Evolutionary conservation across 2,888 invertebrate species (phyloP).

Genomic region (Stenchaetothrips biformis): DNA sequence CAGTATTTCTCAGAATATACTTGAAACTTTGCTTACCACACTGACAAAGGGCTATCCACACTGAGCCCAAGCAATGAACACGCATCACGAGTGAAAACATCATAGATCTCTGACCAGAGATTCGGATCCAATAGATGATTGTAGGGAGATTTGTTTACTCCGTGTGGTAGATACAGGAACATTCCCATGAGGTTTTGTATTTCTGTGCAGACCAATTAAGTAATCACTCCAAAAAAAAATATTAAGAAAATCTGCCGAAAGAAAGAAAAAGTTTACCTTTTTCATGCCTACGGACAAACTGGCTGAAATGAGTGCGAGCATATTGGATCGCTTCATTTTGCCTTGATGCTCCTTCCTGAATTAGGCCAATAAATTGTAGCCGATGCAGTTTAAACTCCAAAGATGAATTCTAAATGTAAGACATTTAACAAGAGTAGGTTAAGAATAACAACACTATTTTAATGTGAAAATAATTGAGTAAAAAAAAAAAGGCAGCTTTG

Average conservation of each 20-base stretch:
- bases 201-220: constrained; percentile 50
- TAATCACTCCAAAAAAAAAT: constrained; percentile 26
- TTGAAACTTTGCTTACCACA: constrained; percentile 56
- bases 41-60: constrained; percentile 83
- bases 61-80: constrained; percentile 86
- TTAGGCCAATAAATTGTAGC: constrained; percentile 69
- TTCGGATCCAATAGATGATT: constrained; percentile 66
- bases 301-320: constrained; percentile 77
- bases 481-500: constrained; percentile 29
- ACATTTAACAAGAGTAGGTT: background rate
- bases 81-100: constrained; percentile 87
- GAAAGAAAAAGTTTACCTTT: constrained; percentile 54
- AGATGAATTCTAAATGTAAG: constrained; percentile 52
- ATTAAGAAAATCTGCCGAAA: background rate
- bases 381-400: constrained; percentile 79
- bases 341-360: constrained; percentile 59
- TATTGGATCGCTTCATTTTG: constrained; percentile 83
- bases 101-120: constrained; percentile 79
- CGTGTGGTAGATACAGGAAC: constrained; percentile 69
- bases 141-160: constrained; percentile 76
- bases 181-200: constrained; percentile 84
- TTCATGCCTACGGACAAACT: constrained; percentile 70
- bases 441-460: background rate
- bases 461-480: background rate
- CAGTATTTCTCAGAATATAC: constrained; percentile 24